phyloP scores from a whole-genome alignment of 35 echinoderm and acorn worm genomes.

The Heliocidaris erythrogramma region DNA sequence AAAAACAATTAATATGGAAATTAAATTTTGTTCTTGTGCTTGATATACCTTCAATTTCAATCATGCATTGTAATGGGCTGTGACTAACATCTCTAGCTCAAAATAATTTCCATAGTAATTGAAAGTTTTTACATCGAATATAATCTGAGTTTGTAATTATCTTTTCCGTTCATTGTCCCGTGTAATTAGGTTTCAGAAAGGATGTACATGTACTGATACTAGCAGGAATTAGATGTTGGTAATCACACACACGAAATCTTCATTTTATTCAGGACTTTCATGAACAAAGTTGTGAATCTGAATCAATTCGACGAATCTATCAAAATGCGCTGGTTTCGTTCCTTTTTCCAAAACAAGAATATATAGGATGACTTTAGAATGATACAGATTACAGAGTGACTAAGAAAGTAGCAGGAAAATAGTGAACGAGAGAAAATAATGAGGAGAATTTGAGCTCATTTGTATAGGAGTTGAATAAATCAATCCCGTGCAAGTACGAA shows the following conservation, averaged over 20 bases:
- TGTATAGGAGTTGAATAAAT: background rate
- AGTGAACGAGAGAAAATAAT: background rate
- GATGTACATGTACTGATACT: background rate
- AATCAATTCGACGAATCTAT: background rate
- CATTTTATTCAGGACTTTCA: background rate
- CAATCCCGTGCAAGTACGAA: background rate
- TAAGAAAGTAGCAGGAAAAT: background rate
- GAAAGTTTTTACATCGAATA: background rate
- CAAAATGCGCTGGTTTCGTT: background rate
- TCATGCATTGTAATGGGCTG: background rate
- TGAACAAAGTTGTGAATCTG: background rate
- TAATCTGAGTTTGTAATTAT: background rate
- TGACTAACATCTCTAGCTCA: background rate
- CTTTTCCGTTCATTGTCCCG: background rate
- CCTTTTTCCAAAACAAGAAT: background rate
- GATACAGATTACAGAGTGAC: background rate
- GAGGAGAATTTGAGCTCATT: background rate
- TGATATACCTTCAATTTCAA: background rate
- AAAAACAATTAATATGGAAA: background rate
- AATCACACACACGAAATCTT: background rate
- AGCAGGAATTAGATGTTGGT: background rate
- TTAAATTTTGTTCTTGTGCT: background rate
- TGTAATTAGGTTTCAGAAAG: background rate
- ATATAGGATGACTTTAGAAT: background rate
- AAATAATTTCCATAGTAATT: background rate